Percentiles rank a stretch among this genome's conserved stretches.
phyloP scores from a whole-genome alignment of 2,888 invertebrate species.

The Andrena dorsata region DNA sequence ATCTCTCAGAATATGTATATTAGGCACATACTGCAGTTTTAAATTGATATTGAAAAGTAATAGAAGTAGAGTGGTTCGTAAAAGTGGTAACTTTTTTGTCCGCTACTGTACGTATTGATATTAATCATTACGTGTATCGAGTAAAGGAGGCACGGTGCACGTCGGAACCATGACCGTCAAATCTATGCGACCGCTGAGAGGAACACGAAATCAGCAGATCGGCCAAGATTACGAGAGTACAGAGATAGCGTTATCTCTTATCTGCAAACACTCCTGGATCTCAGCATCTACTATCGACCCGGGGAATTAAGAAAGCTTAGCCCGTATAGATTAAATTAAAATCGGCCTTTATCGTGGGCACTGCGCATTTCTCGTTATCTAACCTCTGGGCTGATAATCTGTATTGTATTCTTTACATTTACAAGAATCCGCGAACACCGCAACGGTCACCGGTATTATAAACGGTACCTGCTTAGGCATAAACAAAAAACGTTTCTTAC shows the following conservation, averaged over 20 bases:
- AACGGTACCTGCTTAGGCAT: too few species aligned
- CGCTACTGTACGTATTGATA: too few species aligned
- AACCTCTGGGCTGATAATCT: constrained; percentile 35
- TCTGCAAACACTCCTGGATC: constrained; percentile 66
- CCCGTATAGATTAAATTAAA: constrained; percentile 60
- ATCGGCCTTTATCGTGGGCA: constrained; percentile 55
- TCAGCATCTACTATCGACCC: constrained; percentile 63
- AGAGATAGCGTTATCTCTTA: constrained; percentile 70
- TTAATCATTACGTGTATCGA: too few species aligned
- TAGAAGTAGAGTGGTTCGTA: too few species aligned
- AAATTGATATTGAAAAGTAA: too few species aligned
- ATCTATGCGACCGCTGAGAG: constrained; percentile 15
- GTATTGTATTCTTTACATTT: not conserved
- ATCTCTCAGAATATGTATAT: too few species aligned
- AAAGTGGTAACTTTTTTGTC: too few species aligned
- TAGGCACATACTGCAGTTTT: too few species aligned
- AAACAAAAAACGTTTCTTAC: too few species aligned
- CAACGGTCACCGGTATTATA: not conserved
- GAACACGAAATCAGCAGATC: constrained; percentile 60
- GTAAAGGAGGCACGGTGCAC: not conserved
- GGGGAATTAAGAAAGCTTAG: constrained; percentile 68
- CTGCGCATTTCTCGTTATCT: constrained; percentile 60
- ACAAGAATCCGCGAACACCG: constrained; percentile 21
- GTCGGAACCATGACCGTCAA: constrained; percentile 6
- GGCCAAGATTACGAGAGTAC: constrained; percentile 55